Evolutionary conservation across 2,113 vertebrate species (phyloP), one percentile per base, ranked within the genome.

Genomic region (Amazona vittata): DNA sequence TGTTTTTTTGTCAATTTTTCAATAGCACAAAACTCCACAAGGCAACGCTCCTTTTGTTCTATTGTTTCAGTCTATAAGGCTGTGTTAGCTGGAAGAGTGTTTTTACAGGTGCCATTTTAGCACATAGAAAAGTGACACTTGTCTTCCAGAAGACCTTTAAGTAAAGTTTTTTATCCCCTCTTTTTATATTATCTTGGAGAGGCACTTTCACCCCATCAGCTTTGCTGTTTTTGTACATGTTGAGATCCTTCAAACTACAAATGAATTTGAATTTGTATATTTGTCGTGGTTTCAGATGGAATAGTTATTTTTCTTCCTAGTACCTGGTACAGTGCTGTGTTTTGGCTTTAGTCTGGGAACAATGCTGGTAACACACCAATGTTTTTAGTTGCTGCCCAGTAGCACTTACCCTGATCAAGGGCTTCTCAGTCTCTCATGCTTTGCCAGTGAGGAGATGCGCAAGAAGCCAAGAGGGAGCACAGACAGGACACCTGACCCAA

Each of bases 101-200:
- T 96, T 97, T 97, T 80, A 93, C 37, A 78, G 52, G 39, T 87
- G 55, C 5, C 81, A 70, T 89, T 95, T 93, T 94, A 92, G 35
- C 69, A 79, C 20, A 73, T 6, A 84, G 41, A 47, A 91, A 84
- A 91, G 73, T 85, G 64, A 83, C 68, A 90, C 39, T 81, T 83
- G 9, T 90, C 37, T 97, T 87, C 73, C 70, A 41, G 63, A 96
- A 95, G 64, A 81, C 64, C 52, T 43, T n/a, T 35, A 89, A 94
- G 59, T 74, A 79, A 90, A 92, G 28, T 22, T 9, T 35, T 91
- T 77, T 65, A 50, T 50, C 9, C 24, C 10, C 7, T 69, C 25
- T 31, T 88, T 93, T 94, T 93, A 83, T 8, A 9, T 77, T 91
- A 31, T 60, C 26, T 77, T 95, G 94, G 46, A 95, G 78, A 95